Percentiles rank a stretch among this genome's conserved stretches.
Evolutionary conservation across 2,113 vertebrate species (phyloP).

Genomic region (Ictalurus punctatus): DNA sequence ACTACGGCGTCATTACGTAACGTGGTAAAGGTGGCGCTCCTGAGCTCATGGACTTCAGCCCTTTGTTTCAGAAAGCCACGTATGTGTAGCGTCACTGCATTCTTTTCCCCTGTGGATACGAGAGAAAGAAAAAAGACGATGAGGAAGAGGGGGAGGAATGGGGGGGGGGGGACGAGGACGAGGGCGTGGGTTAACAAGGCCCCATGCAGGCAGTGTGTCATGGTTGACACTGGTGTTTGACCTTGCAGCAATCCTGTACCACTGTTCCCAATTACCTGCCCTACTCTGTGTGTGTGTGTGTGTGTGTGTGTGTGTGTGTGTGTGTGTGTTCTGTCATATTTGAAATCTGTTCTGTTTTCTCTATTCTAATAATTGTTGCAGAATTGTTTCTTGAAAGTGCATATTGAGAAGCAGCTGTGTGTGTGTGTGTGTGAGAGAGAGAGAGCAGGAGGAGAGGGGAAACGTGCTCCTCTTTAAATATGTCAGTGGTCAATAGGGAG

Average conservation of each 20-base stretch:
- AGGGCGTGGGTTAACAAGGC: conserved; percentile 60
- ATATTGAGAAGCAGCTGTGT: background rate
- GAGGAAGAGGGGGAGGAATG: background rate
- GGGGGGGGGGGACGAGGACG: conserved; percentile 10
- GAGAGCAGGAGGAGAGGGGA: background rate
- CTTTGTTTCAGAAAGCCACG: background rate
- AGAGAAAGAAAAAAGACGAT: background rate
- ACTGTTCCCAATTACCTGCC: conserved; percentile 41
- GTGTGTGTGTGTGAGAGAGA: conserved; percentile 50
- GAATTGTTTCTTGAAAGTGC: background rate
- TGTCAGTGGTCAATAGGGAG: conserved; percentile 51
- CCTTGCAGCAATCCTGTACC: conserved; percentile 63
- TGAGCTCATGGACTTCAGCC: background rate
- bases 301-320: conserved; percentile 1
- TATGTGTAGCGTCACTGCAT: conserved; percentile 9
- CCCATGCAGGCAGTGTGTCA: conserved; percentile 72
- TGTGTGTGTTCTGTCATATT: background rate
- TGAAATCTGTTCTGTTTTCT: background rate
- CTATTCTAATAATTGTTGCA: background rate
- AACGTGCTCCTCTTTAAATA: conserved; percentile 43
- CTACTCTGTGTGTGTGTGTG: background rate
- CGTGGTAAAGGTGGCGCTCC: background rate
- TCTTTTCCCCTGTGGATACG: conserved; percentile 18
- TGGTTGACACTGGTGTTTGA: conserved; percentile 74
- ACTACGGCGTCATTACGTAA: background rate